Evolutionary conservation across 2,797 vertebrate genomes (phyloP).

Genomic region (Coreius guichenoti): DNA sequence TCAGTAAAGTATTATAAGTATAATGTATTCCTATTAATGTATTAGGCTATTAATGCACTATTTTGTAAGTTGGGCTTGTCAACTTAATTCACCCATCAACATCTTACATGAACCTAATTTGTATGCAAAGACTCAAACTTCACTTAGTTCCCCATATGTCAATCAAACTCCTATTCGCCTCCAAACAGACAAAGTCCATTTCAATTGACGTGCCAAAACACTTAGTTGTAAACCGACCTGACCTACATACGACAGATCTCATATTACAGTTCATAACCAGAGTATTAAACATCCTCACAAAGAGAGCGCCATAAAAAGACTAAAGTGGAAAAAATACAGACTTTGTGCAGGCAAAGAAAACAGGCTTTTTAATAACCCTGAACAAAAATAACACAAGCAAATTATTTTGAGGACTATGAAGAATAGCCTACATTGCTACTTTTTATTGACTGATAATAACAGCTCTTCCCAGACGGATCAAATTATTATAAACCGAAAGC

Average conservation of each 20-base stretch:
- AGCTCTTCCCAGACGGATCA: neutral
- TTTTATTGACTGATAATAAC: neutral
- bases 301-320: neutral
- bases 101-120: neutral
- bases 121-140: neutral
- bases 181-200: neutral
- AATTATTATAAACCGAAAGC: neutral
- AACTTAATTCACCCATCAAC: neutral
- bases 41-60: too few species aligned
- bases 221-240: conserved; percentile 49
- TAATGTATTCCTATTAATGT: neutral
- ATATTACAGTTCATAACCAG: conserved; percentile 51
- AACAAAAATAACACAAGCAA: neutral
- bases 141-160: neutral
- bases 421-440: neutral
- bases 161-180: neutral
- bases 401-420: neutral
- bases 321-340: neutral
- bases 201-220: conserved; percentile 7
- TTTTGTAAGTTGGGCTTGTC: neutral
- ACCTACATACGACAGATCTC: conserved; percentile 61
- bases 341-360: neutral
- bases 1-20: neutral
- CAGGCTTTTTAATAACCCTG: neutral
- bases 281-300: conserved; percentile 46